Evolutionary conservation across 2,797 vertebrate species (phyloP), one percentile per base, ranked within the genome.

Genomic region (Trachurus trachurus): DNA sequence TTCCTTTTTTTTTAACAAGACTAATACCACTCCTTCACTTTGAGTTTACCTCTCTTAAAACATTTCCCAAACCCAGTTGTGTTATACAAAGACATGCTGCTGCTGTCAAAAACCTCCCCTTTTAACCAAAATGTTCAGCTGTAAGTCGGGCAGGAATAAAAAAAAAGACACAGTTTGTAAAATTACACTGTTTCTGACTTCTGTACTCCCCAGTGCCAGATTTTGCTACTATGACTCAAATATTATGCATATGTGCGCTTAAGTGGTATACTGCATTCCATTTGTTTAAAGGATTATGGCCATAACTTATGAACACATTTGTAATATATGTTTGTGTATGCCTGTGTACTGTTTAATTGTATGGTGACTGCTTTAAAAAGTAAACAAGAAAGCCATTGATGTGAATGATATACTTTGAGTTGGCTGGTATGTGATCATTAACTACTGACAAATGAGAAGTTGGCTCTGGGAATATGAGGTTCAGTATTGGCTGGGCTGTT

Each of bases 301-400:
- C 7, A 53, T 56, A 50, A 52, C 53, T 66, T 17, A 19, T 56
- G 21, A 60, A 53, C 4, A 12, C 12, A 29, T 59, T 66, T 58
- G n/a, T 12, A 21, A 19, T n/a, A n/a, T 61, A 37, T 26, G 37
- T 76, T 44, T 71, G 7, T 56, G 29, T 37, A 49, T 49, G 49
- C 7, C 9, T 10, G n/a, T 22, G n/a, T 13, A 37, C 8, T 47
- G 22, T 66, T 44, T 21, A 37, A 66, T 63, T 66, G 37, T 60
- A 17, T 49, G 19, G 71, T 67, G 19, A 71, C 62, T 67, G 13
- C 12, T 71, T 62, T 44, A 54, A 31, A 64, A 37, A 66, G 19
- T 8, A 49, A 53, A 71, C 10, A 62, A 34, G 29, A 73, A 42
- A 68, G 31, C 58, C 11, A 12, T 16, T 52, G 67, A 53, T 69